Evolutionary conservation across 1,140 invertebrate genomes (phyloP), one percentile per base, ranked within the genome.

Genomic region (Atta cephalotes): DNA sequence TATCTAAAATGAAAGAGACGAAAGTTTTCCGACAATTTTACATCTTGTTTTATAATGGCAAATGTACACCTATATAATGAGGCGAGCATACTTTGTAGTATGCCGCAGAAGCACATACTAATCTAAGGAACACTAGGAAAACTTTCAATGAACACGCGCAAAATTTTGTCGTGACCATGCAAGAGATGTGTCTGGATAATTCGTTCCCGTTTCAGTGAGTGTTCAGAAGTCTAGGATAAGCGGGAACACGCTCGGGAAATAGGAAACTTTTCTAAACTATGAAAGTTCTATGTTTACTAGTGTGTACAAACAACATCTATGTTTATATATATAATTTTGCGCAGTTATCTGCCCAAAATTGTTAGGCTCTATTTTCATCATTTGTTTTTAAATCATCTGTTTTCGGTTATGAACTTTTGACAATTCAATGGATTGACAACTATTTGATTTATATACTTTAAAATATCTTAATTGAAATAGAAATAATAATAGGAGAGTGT

Each of bases 71-170:
- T 58, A 31, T 45, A 25, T 63, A 63, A 16, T 51, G 60, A 74
- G 14, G 7, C n/a, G 25, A 25, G 0, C 25, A 25, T 25, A 25
- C 25, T 45, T 45, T 63, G 28, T 49, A 84, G 9, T 62, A 51
- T n/a, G 18, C 18, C 10, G n/a, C 49, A 82, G 16, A 25, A 74
- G 3, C 21, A 16, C 7, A 28, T n/a, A 60, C 68, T 49, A 76
- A 84, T 84, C 58, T 62, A 84, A 84, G 35, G 28, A 62, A 80
- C 49, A 80, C n/a, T 9, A 21, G 25, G 78, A 31, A 80, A 84
- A 74, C 70, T 84, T 84, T 76, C 80, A n/a, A 76, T 84, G 80
- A 84, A 84, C 70, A 84, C 18, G 39, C 60, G 14, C 80, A 63
- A 72, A 76, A 84, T 76, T 84, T 84, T 63, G 70, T 63, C 56